Conservation (phyloP, 2,888 invertebrate genomes). For the Pristionchus japonicus region DNA sequence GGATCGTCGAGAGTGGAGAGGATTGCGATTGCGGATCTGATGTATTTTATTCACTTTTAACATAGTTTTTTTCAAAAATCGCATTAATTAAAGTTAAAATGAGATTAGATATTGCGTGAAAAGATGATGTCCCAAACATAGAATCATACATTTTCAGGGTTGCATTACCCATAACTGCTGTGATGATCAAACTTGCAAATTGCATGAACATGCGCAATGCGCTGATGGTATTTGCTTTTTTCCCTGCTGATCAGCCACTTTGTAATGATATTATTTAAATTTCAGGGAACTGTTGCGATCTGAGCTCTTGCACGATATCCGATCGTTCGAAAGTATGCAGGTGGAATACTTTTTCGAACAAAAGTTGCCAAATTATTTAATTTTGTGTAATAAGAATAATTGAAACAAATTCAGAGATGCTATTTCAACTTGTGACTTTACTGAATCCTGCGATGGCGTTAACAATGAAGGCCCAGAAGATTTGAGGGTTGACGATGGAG, state of each 20-base stretch:
- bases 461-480: slow-evolving; percentile 85
- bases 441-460: slow-evolving; percentile 85
- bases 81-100: no score
- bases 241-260: no score
- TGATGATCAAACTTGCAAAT: background rate
- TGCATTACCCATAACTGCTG: background rate
- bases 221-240: background rate
- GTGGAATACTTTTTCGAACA: background rate
- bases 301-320: background rate
- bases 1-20: background rate
- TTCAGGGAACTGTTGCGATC: background rate
- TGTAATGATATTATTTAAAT: background rate
- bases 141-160: no score
- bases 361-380: background rate
- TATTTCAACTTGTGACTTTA: background rate
- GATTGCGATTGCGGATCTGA: background rate
- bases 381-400: background rate
- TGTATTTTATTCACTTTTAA: background rate
- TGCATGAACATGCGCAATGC: background rate
- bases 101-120: no score
- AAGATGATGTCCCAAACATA: no score
- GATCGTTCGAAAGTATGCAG: background rate
- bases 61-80: background rate
- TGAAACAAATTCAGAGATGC: background rate
- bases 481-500: background rate